Conservation (phyloP, 2,888 invertebrate species). For the Apamea anceps region DNA sequence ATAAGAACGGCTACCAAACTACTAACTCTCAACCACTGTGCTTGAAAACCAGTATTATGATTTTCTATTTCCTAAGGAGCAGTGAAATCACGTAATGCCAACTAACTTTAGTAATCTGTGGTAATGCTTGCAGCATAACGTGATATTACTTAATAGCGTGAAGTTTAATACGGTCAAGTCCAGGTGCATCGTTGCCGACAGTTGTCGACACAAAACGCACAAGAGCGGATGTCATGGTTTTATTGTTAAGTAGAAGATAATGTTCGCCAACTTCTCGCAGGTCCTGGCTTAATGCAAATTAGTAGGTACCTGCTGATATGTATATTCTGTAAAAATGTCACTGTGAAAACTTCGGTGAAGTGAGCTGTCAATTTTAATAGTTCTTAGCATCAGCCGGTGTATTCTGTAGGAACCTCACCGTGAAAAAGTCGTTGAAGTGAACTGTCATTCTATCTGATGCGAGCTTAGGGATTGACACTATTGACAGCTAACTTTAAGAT, state of each 20-base stretch:
- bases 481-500: too few relatives aligned
- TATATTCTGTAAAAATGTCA: neutral
- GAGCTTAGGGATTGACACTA: too few relatives aligned
- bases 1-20: neutral
- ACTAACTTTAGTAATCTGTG: conserved; percentile 34
- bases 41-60: conserved; percentile 13
- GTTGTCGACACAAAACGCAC: neutral
- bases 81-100: conserved; percentile 19
- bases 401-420: too few relatives aligned
- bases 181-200: conserved; percentile 15
- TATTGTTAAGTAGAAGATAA: neutral
- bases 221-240: neutral
- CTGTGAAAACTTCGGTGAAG: neutral
- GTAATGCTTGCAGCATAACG: conserved; percentile 25
- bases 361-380: too few relatives aligned
- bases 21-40: neutral
- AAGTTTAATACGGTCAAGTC: conserved; percentile 28
- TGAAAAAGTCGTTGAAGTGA: neutral
- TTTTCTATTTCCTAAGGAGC: conserved; percentile 26
- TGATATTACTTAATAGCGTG: conserved; percentile 12
- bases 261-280: neutral
- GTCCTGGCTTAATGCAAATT: neutral
- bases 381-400: neutral
- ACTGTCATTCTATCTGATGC: neutral
- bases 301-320: neutral